Conservation (phyloP, 2,113 vertebrate species). For the Ptyas mucosa region DNA sequence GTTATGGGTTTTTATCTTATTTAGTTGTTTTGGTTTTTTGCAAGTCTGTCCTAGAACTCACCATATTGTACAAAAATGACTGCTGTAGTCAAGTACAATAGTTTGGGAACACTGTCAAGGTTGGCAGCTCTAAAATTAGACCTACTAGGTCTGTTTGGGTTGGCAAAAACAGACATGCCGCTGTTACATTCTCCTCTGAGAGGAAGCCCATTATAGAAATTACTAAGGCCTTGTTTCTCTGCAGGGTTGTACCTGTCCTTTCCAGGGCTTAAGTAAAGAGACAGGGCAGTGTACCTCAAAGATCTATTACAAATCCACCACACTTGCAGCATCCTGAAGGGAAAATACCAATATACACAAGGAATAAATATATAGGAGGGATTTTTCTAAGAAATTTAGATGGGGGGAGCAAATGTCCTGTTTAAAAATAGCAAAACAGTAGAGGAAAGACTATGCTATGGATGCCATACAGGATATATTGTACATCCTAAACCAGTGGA, state of each 20-base stretch:
- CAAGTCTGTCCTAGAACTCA: background rate
- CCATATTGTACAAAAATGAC: conserved; percentile 9
- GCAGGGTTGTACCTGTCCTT: background rate
- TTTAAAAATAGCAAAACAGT: background rate
- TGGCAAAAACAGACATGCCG: background rate
- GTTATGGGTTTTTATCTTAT: background rate
- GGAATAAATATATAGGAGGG: background rate
- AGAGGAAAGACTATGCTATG: background rate
- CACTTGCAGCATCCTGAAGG: background rate
- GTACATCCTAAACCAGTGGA: background rate
- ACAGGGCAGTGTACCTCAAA: background rate
- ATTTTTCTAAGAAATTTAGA: background rate
- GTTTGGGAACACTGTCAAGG: background rate
- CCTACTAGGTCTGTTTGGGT: background rate
- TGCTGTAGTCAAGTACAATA: accelerated
- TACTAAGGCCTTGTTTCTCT: conserved; percentile 6
- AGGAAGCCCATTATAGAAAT: background rate
- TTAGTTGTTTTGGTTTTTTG: background rate
- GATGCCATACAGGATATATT: background rate
- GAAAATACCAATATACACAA: background rate
- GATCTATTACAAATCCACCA: accelerated
- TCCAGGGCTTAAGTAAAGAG: background rate
- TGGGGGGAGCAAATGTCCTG: background rate
- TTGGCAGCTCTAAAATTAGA: background rate
- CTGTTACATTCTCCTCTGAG: background rate